Evolutionary conservation across 2,888 invertebrate species (phyloP).

Genomic region (Scrobipalpa atriplicella): DNA sequence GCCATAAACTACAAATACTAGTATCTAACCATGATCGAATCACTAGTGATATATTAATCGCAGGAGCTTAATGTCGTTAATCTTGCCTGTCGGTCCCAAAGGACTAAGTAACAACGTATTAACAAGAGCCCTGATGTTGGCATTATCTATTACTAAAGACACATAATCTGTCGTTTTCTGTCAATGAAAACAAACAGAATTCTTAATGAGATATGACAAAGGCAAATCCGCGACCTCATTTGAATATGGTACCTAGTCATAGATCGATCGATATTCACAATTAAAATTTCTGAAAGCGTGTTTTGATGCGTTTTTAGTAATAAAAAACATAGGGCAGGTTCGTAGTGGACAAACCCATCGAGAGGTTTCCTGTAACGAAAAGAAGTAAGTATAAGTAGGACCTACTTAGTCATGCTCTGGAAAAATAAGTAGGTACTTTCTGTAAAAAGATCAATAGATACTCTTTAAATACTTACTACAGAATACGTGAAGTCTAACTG

Average conservation of each 20-base stretch:
- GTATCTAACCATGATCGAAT: neutral
- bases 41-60: neutral
- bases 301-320: too few relatives aligned
- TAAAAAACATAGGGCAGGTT: too few relatives aligned
- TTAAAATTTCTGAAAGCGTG: too few relatives aligned
- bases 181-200: constrained; percentile 12
- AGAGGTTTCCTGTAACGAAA: too few relatives aligned
- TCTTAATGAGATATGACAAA: neutral
- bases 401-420: too few relatives aligned
- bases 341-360: too few relatives aligned
- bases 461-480: neutral
- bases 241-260: neutral
- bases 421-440: too few relatives aligned
- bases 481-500: neutral
- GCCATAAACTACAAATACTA: too few relatives aligned
- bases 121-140: neutral
- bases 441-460: too few relatives aligned
- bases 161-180: neutral
- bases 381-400: too few relatives aligned
- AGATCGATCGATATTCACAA: neutral
- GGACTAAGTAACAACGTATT: constrained; percentile 17
- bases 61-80: constrained; percentile 3
- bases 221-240: neutral
- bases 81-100: neutral
- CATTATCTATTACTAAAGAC: constrained; percentile 2